Evolutionary conservation across 2,113 vertebrate genomes (phyloP).

Genomic region (Mus pahari): DNA sequence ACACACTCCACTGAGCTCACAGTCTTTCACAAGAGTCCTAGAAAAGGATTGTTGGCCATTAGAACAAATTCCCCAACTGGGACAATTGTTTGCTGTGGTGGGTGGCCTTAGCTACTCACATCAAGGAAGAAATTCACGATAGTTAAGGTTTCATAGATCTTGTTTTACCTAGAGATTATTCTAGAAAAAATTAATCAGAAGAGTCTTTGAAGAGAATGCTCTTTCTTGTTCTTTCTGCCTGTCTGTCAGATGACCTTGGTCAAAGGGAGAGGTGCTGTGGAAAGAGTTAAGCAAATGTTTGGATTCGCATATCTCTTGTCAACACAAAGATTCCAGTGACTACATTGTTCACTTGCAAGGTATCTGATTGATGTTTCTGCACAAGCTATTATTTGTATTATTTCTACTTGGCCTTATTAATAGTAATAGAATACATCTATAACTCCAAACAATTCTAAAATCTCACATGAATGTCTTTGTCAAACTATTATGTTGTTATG

Average conservation of each 20-base stretch:
- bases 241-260: neutral
- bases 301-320: neutral
- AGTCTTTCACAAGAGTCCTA: conserved; percentile 60
- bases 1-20: neutral
- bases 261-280: neutral
- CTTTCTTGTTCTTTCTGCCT: neutral
- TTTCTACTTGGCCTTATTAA: neutral
- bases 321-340: neutral
- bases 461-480: neutral
- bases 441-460: neutral
- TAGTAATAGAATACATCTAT: neutral
- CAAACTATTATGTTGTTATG: neutral
- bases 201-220: neutral
- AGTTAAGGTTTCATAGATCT: neutral
- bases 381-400: neutral
- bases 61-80: neutral
- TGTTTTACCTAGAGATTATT: conserved; percentile 26
- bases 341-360: neutral
- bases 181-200: neutral
- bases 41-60: neutral
- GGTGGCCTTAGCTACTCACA: neutral
- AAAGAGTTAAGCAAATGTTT: conserved; percentile 12
- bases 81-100: conserved; percentile 1
- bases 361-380: neutral
- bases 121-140: neutral